These are phyloP conservation scores for Agrochola macilenta DNA, from an alignment of 2,888 invertebrate species.

Conservation along the genomic window DNA sequence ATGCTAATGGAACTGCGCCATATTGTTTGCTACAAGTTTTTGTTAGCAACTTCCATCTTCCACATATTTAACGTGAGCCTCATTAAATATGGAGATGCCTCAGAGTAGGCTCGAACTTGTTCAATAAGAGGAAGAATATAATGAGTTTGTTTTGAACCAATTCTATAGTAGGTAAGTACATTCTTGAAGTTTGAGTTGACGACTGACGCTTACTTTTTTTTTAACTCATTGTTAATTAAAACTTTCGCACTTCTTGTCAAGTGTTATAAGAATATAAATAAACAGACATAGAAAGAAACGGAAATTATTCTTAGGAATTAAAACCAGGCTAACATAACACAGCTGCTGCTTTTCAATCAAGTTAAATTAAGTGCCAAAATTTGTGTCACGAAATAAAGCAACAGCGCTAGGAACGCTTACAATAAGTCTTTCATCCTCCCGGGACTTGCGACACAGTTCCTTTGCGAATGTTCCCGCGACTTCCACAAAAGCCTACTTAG, in stretches of 20 bases:
- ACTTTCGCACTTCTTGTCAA: not conserved
- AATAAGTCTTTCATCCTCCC: constrained; percentile 53
- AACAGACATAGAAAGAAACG: not conserved
- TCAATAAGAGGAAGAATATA: not conserved
- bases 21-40: constrained; percentile 66
- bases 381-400: constrained; percentile 16
- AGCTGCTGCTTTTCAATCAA: constrained; percentile 11
- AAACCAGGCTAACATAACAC: not conserved
- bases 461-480: constrained; percentile 58
- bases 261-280: not conserved
- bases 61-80: constrained; percentile 54
- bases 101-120: constrained; percentile 12
- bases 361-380: constrained; percentile 30
- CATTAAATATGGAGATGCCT: constrained; percentile 55
- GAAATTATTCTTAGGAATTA: not conserved
- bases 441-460: constrained; percentile 57
- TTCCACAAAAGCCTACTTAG: constrained; percentile 59
- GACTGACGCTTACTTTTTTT: not conserved
- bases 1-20: constrained; percentile 64
- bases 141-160: constrained; percentile 3
- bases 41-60: constrained; percentile 51
- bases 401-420: constrained; percentile 27
- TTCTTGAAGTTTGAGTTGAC: not conserved
- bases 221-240: not conserved
- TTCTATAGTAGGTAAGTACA: not conserved